Percentiles rank a stretch among this genome's conserved stretches.
These are phyloP conservation scores for Gadopsis marmoratus DNA, from an alignment of 2,797 vertebrate species.

Conservation along the genomic window DNA sequence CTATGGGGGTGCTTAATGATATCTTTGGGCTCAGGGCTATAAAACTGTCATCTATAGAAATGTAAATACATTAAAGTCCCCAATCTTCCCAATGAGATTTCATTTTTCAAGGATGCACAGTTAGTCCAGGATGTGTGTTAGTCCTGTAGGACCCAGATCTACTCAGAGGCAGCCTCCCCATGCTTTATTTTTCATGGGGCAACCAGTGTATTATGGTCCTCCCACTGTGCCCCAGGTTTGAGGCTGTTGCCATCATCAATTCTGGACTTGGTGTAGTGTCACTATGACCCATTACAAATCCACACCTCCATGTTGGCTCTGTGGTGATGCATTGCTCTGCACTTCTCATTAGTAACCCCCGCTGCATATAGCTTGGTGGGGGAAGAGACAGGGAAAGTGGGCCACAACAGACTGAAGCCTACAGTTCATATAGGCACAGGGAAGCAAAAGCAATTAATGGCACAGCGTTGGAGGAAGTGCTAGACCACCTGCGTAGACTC, in stretches of 20 bases:
- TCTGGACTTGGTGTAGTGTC: slow-evolving; percentile 49
- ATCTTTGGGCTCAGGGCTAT: slow-evolving; percentile 42
- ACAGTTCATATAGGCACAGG: background rate
- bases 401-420: slow-evolving; percentile 30
- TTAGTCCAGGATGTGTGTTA: background rate
- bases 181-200: slow-evolving; percentile 56
- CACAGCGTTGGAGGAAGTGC: background rate
- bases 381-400: slow-evolving; percentile 36
- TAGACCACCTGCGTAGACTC: slow-evolving; percentile 37
- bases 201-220: slow-evolving; percentile 51
- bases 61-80: slow-evolving; percentile 54
- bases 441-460: slow-evolving; percentile 30
- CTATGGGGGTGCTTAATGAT: slow-evolving; percentile 47
- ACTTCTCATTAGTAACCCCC: slow-evolving; percentile 74
- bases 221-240: slow-evolving; percentile 58
- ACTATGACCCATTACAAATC: slow-evolving; percentile 64
- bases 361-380: slow-evolving; percentile 42
- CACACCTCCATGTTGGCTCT: slow-evolving; percentile 66
- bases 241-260: slow-evolving; percentile 71
- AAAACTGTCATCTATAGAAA: slow-evolving; percentile 57
- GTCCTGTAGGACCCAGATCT: slow-evolving; percentile 40
- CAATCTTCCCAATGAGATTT: slow-evolving; percentile 42
- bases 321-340: slow-evolving; percentile 71
- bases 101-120: slow-evolving; percentile 42
- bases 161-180: slow-evolving; percentile 17